phyloP scores from a whole-genome alignment of 2,113 vertebrate species.

The Psilopogon haemacephalus region DNA sequence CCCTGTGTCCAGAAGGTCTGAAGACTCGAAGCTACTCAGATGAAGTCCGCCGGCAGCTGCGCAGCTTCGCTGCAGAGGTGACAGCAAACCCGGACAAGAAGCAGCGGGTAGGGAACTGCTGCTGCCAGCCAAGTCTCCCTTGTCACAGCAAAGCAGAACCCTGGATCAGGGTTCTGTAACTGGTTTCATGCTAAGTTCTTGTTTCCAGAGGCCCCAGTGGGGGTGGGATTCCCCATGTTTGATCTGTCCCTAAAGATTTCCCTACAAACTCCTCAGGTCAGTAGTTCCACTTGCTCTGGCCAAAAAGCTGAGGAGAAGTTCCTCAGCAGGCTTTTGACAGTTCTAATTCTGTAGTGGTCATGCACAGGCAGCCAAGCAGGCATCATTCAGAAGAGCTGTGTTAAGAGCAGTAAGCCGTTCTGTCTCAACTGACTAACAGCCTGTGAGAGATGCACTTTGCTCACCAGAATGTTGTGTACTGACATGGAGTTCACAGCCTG shows the following conservation, averaged over 20 bases:
- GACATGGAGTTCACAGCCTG: background rate
- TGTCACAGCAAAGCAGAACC: background rate
- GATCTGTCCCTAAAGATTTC: background rate
- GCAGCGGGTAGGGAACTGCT: constrained; percentile 49
- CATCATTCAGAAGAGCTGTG: background rate
- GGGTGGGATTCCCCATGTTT: background rate
- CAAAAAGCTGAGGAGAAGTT: background rate
- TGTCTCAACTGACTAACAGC: background rate
- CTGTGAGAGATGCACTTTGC: background rate
- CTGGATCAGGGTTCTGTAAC: accelerated
- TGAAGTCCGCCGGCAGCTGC: constrained; percentile 38
- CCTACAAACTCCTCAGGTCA: background rate
- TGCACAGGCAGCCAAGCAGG: background rate
- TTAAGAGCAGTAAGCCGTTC: background rate
- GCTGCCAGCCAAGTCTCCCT: background rate
- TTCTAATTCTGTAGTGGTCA: background rate
- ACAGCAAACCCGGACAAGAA: constrained; percentile 61
- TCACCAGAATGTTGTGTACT: background rate
- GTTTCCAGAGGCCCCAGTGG: background rate
- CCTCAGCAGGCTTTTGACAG: background rate
- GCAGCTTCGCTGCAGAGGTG: constrained; percentile 55
- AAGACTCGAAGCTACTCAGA: constrained; percentile 57
- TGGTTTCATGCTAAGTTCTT: background rate
- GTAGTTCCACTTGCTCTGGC: background rate
- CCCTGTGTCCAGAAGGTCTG: constrained; percentile 64